phyloP scores from a whole-genome alignment of 2,113 vertebrate genomes.

The Plecturocebus donacophilus region DNA sequence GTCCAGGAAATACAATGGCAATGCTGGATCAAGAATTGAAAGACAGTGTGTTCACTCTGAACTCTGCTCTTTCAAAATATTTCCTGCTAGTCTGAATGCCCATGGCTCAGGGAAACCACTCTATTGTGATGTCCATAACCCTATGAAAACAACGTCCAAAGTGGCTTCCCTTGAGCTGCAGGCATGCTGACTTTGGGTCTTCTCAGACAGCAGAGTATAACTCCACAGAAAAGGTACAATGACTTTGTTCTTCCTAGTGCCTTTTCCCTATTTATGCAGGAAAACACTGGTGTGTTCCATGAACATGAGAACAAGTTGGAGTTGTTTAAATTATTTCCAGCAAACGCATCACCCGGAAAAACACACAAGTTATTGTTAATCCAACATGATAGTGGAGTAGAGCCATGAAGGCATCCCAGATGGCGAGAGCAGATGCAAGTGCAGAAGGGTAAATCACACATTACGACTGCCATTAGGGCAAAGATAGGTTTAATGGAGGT shows the following conservation, averaged over 20 bases:
- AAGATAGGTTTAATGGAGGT: conserved; percentile 58
- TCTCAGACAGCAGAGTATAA: rapidly evolving
- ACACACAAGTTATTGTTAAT: background rate
- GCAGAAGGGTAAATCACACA: conserved; percentile 46
- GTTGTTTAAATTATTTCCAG: background rate
- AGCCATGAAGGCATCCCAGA: background rate
- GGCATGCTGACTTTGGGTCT: rapidly evolving
- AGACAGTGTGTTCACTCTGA: rapidly evolving
- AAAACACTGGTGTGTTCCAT: rapidly evolving
- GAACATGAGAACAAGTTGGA: background rate
- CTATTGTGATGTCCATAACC: rapidly evolving
- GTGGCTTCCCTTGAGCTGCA: rapidly evolving
- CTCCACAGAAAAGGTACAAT: rapidly evolving
- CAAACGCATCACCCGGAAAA: background rate
- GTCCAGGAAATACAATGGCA: background rate
- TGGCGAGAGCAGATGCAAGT: conserved; percentile 57
- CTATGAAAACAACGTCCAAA: rapidly evolving
- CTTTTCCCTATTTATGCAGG: background rate
- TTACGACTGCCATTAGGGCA: conserved; percentile 37
- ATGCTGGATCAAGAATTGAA: rapidly evolving
- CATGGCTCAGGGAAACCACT: rapidly evolving
- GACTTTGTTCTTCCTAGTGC: rapidly evolving
- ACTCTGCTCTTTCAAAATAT: background rate
- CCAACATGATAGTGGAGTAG: background rate
- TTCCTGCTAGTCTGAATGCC: rapidly evolving